Base-by-base conservation (phyloP, 2,888 invertebrate species). In the Noctua janthina region DNA sequence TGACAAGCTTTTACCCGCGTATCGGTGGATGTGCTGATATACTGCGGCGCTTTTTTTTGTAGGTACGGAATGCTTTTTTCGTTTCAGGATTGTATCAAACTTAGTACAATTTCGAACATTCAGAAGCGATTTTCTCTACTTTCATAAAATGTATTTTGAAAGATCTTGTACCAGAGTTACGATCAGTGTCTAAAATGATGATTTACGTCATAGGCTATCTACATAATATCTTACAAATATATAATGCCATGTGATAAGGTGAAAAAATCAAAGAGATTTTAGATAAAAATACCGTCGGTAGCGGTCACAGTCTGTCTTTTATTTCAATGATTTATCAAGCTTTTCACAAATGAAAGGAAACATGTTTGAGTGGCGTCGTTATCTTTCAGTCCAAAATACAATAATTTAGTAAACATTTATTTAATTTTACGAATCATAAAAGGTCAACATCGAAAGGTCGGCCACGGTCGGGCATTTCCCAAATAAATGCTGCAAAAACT, bases 1-100 rank as follows among this genome's bases (percentile, higher is more conserved):
- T 73, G 69, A 81, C 72, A 73, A 72, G 64, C 39, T 81, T 75
- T 75, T 66, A 69, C 69, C 56, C 29, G 15, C 20, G 10, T 23
- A 23, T 62, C 56, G 15, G 54, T 46, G 43, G 15, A 64, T 83
- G 46, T 49, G 46, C 6, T 77, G 23, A 78, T 71, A 84, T n/a
- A 46, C 17, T 67, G 23, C 17, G 64, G 2, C 1, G 29, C 29
- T 29, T 29, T 1, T 1, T 69, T 68, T 56, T 79, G 62, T 67
- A 23, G 1, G n/a, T 15, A 54, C 17, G 35, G 17, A 7, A 35
- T 15, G n/a, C 8, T 29, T 54, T 84, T 78, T 67, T 43, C 6
- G 15, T 74, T 81, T 70, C 20, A 39, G 7, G 1, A 11, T 29
- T 23, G 1, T 2, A 20, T 43, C 6, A 20, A 49, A 23, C 17